These are phyloP conservation scores for Capreolus pygargus DNA, from an alignment of 2,113 vertebrate genomes.

Conservation along the genomic window DNA sequence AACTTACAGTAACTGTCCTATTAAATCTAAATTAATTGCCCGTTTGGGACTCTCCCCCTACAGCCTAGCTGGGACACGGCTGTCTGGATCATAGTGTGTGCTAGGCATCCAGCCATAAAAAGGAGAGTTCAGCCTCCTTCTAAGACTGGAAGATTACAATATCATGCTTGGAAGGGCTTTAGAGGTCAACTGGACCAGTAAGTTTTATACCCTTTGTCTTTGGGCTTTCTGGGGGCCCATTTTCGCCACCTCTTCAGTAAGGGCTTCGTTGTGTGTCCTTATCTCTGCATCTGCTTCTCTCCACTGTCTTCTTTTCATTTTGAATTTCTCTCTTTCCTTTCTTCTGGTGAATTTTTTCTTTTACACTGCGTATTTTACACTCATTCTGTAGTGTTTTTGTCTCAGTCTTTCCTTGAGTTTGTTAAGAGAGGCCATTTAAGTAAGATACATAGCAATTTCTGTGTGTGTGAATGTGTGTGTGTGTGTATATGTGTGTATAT, in stretches of 20 bases:
- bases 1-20: constrained; percentile 78
- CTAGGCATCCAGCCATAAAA: constrained; percentile 51
- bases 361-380: neutral
- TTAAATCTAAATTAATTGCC: constrained; percentile 79
- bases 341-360: neutral
- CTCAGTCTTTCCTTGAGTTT: neutral
- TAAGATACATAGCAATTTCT: neutral
- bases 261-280: neutral
- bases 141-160: constrained; percentile 36
- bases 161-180: neutral
- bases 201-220: neutral
- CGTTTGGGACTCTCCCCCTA: constrained; percentile 79
- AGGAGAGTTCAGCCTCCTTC: constrained; percentile 72
- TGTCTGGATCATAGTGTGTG: constrained; percentile 49
- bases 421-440: neutral
- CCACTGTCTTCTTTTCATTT: neutral
- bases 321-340: neutral
- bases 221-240: neutral
- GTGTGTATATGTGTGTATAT: too few relatives aligned
- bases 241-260: neutral
- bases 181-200: neutral
- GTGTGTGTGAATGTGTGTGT: neutral
- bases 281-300: neutral
- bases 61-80: constrained; percentile 61
- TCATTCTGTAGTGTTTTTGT: neutral